Base-by-base conservation (phyloP, 1,140 invertebrate species). In the Panulirus ornatus region DNA sequence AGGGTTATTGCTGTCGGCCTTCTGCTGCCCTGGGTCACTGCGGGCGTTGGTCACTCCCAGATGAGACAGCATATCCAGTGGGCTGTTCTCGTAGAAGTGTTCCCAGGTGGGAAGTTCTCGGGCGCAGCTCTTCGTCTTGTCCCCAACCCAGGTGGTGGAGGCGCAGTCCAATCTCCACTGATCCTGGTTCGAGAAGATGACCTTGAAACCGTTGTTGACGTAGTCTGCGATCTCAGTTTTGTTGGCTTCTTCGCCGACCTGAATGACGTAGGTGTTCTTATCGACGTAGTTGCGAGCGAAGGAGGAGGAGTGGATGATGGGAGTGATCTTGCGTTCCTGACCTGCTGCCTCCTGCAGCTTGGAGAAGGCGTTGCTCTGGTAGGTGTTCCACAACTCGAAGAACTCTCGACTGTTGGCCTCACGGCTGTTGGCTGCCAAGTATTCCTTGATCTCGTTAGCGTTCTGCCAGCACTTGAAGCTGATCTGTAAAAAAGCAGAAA, bases 111-210 rank as follows among this genome's bases (percentile, higher is more conserved):
- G 76, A n/a, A 73, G 16, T 22, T 82, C 42, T 11, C 9, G 38
- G 11, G 58, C 27, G 66, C 86, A 88, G 58, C 38, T 36, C 30
- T 88, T 58, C n/a, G 78, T 76, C 78, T 88, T 88, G 40, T 88
- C 92, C 19, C 96, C 96, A 9, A 97, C 94, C 97, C 97, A 97
- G 66, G 95, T 96, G 0, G 96, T 96, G 93, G 95, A 97, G 54
- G 97, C 97, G 93, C 97, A 98, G 93, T 98, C 97, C 6, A 98
- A 95, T 93, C 97, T 97, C 1, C 97, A 93, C 0, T 96, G 96
- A 93, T 98, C 97, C 92, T 97, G 97, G 93, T 98, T 97, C 0
- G 97, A 97, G 86, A 97, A 95, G 88, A 98, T 97, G 0, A 97
- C 93, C 75, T 94, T 94, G 91, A 96, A 97, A 51, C 96, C 96